Base-by-base conservation (phyloP, 2,888 invertebrate genomes). In the Ennomos quercinarius region DNA sequence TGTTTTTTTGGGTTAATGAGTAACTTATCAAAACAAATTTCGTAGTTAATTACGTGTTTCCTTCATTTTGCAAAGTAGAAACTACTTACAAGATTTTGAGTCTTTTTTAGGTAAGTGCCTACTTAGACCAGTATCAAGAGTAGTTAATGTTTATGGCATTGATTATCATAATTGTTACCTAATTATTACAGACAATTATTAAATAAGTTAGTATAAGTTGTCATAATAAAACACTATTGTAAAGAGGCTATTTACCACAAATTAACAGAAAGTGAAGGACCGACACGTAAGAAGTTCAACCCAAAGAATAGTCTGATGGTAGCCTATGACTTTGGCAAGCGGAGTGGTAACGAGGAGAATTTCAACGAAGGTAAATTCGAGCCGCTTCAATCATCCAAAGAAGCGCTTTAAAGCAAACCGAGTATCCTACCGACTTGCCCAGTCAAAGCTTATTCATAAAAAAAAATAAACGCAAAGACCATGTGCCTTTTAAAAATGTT, bases 241-340 rank as follows among this genome's bases (percentile, higher is more conserved):
- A 40, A 44, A 47, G 34, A 9, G 53, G 6, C 27, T 41, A 62
- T 57, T 59, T 42, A 49, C 57, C 45, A 56, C 49, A 61, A 57
- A 57, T 61, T 61, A 53, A 66, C 67, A 52, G 51, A 63, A 66
- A 66, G 66, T 66, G 80, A 74, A 48, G 68, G 71, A 17, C 74
- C 78, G 36, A 53, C 70, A 41, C 79, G 76, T 62, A 84, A 76
- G 77, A 83, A 73, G 71, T 91, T 84, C 75, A 82, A 79, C 55
- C 88, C 89, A 49, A 87, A 85, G 73, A 80, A 74, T 65, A 78
- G 79, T 38, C 69, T 88, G 65, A 81, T 87, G 86, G 83, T 85
- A 58, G 89, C 88, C 34, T 66, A 77, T 56, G 84, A 83, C 70
- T 90, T 88, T 76, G 91, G 91, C 63, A 91, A 91, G 80, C 74